These are phyloP conservation scores for Chionis minor DNA, from an alignment of 2,113 vertebrate genomes.

Conservation along the genomic window DNA sequence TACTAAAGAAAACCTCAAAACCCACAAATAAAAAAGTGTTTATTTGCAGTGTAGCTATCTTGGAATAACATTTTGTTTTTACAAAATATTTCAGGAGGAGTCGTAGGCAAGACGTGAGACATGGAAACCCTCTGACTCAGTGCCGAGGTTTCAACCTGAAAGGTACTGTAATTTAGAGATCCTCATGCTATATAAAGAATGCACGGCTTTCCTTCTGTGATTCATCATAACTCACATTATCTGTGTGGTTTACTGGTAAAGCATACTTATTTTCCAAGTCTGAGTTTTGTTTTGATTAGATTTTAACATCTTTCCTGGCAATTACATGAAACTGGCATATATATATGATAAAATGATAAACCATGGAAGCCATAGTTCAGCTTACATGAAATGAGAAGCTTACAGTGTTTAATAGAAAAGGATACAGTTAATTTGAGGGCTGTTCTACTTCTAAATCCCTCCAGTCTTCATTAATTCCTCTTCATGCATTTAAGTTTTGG, in stretches of 20 bases:
- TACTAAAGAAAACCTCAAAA: not conserved
- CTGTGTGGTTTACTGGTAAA: not conserved
- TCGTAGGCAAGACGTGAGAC: conserved; percentile 94
- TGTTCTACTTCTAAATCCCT: not conserved
- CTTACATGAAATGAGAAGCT: not conserved
- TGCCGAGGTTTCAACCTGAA: conserved; percentile 98
- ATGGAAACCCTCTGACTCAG: conserved; percentile 95
- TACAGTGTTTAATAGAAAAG: not conserved
- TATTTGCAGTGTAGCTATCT: not conserved
- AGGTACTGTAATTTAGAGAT: conserved; percentile 77
- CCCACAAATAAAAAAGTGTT: not conserved
- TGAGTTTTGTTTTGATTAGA: not conserved
- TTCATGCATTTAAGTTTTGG: not conserved
- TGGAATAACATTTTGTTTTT: conserved; percentile 10
- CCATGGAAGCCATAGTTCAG: not conserved
- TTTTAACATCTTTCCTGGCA: not conserved
- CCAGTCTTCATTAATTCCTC: not conserved
- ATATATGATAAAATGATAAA: not conserved
- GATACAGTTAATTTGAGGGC: not conserved
- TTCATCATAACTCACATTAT: conserved; percentile 20
- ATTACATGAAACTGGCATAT: not conserved
- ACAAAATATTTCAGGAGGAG: conserved; percentile 81
- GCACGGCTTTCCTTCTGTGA: not conserved
- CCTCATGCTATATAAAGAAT: not conserved
- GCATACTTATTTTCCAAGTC: not conserved